Percentiles rank a stretch among this genome's conserved stretches.
These are phyloP conservation scores for Rhabdomys dilectus DNA, from an alignment of 2,113 vertebrate genomes.

Conservation along the genomic window DNA sequence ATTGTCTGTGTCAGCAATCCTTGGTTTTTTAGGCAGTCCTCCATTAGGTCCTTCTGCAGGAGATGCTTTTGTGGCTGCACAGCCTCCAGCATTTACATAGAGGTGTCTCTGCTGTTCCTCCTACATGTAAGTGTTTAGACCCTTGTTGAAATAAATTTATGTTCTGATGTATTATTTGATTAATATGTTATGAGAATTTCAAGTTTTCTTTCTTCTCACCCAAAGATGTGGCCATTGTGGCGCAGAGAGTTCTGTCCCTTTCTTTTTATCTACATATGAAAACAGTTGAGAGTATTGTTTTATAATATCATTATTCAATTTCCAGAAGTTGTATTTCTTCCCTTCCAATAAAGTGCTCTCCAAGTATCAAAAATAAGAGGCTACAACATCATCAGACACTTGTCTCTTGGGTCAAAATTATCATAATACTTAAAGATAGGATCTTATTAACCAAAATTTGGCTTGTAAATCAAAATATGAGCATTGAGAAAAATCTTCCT, in stretches of 20 bases:
- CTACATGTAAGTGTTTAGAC: too few relatives aligned
- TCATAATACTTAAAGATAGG: not conserved
- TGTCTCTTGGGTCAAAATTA: not conserved
- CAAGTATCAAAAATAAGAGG: not conserved
- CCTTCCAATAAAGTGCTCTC: not conserved
- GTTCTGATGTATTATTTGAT: not conserved
- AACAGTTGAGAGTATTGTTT: not conserved
- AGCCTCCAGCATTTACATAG: too few relatives aligned
- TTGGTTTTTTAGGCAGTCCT: too few relatives aligned
- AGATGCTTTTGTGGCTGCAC: too few relatives aligned
- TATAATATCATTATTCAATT: not conserved
- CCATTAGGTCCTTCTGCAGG: too few relatives aligned
- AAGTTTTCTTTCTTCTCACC: not conserved
- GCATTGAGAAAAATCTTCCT: constrained; percentile 1
- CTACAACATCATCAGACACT: not conserved
- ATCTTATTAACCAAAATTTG: not conserved
- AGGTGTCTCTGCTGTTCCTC: too few relatives aligned
- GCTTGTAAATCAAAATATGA: constrained; percentile 21
- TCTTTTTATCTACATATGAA: not conserved
- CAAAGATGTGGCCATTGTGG: not conserved
- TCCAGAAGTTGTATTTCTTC: not conserved
- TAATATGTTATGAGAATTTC: not conserved
- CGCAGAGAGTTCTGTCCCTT: not conserved
- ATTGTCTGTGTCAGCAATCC: too few relatives aligned
- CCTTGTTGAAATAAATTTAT: not conserved